Percentiles rank a stretch among this genome's conserved stretches.
Evolutionary conservation across 2,797 vertebrate genomes (phyloP).

Genomic region (Sarcoramphus papa): DNA sequence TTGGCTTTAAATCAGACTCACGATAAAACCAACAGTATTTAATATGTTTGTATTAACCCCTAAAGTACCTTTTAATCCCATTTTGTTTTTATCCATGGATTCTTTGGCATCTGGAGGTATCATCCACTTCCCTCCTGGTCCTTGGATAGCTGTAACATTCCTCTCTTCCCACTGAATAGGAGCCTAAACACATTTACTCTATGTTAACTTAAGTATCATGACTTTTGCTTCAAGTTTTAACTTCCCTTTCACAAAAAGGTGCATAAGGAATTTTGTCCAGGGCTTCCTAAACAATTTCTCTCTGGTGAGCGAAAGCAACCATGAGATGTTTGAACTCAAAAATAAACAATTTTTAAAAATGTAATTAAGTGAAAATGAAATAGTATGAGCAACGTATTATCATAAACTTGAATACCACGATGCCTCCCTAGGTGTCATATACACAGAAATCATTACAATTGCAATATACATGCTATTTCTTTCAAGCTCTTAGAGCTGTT

Average conservation of each 20-base stretch:
- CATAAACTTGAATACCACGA: neutral
- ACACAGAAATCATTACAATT: neutral
- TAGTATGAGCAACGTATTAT: neutral
- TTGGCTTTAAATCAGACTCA: neutral
- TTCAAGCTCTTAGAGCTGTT: neutral
- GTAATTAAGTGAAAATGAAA: neutral
- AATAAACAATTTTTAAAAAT: neutral
- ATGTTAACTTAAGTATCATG: neutral
- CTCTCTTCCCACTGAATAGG: conserved; percentile 94
- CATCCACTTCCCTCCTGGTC: conserved; percentile 94
- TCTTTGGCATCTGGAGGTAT: conserved; percentile 95
- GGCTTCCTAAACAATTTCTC: neutral
- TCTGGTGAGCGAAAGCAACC: neutral
- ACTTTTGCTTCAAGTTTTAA: neutral
- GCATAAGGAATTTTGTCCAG: neutral
- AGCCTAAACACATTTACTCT: conserved; percentile 71
- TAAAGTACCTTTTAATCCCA: conserved; percentile 90
- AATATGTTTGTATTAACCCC: neutral
- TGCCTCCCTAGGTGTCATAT: neutral
- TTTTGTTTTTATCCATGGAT: conserved; percentile 97
- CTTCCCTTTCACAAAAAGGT: neutral
- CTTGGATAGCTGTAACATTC: conserved; percentile 91
- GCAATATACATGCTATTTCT: neutral
- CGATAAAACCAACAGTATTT: neutral
- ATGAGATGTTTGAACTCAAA: neutral